Evolutionary conservation across 2,888 invertebrate species (phyloP), one percentile per base, ranked within the genome.

Genomic region (Caenorhabditis sinica): DNA sequence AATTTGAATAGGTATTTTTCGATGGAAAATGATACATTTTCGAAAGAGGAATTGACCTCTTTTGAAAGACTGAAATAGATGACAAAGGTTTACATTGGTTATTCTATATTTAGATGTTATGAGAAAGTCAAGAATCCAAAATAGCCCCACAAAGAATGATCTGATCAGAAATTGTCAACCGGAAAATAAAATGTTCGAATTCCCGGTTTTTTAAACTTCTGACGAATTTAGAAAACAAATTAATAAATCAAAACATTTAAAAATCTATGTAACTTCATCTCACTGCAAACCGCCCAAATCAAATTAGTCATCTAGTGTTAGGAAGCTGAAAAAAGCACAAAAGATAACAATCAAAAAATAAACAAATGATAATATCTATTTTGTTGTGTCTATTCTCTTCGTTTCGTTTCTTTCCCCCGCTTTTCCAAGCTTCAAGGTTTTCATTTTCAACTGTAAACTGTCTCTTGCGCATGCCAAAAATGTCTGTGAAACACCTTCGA

Each of bases 391-490:
- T 13, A 25, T 25, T 40, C 30, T 36, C 23, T n/a, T 56, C 20
- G 25, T 60, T 20, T 43, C 58, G 17, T 56, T 56, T 25, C 1
- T 36, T 36, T 71, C 20, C 56, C 20, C 30, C 49, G 11, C 17
- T 43, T 71, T 23, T 30, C 6, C 1, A 43, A 40, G 56, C 58
- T 58, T 28, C n/a, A 40, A 30, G 33, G 40, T 40, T 30, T 40
- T 56, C 23, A n/a, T 28, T 66, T 53, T 68, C 51, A n/a, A 13
- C 15, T 53, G 36, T 13, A 56, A 43, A 20, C 25, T 13, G 25
- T 8, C 20, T 49, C 60, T 25, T 43, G 71, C 75, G 75, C 58
- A 60, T 68, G 66, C 15, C 60, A 76, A 76, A 76, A 76, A 68
- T 68, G 75, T 60, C 75, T 76, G 66, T 58, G 69, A 60, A 56